phyloP scores from a whole-genome alignment of 2,797 vertebrate genomes.

The Iguana delicatissima region DNA sequence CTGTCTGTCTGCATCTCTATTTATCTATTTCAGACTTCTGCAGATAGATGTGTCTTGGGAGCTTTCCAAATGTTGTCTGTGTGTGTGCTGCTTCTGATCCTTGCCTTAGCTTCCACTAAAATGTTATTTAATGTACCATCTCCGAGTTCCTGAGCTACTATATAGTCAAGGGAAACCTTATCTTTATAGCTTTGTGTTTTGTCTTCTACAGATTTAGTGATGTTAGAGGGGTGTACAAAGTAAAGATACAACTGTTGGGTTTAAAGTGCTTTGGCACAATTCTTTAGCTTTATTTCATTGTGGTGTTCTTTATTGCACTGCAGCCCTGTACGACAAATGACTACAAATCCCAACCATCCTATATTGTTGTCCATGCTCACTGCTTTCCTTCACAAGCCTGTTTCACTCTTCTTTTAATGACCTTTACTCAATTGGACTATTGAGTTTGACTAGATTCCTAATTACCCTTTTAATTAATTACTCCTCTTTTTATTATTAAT shows the following conservation, averaged over 20 bases:
- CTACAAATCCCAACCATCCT: background rate
- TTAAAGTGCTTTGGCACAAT: background rate
- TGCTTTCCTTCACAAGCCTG: too few species aligned
- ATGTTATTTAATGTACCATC: constrained; percentile 23
- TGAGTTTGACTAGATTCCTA: too few species aligned
- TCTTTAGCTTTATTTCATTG: constrained; percentile 15
- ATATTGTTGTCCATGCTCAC: too few species aligned
- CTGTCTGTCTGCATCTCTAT: background rate
- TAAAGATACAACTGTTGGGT: background rate
- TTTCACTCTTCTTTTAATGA: too few species aligned
- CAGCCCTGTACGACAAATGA: constrained; percentile 9
- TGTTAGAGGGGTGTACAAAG: background rate
- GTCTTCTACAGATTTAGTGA: constrained; percentile 7
- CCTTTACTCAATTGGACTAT: too few species aligned
- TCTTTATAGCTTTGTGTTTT: background rate
- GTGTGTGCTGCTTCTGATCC: background rate
- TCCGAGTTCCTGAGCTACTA: constrained; percentile 36
- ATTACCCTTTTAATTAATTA: too few species aligned
- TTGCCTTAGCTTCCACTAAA: constrained; percentile 28
- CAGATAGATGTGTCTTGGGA: constrained; percentile 21
- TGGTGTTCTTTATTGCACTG: background rate
- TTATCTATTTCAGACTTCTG: background rate
- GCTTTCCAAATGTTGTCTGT: too few species aligned
- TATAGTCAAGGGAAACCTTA: fast-evolving
- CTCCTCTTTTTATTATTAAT: too few species aligned